Base-by-base conservation (phyloP, 2,113 vertebrate genomes). In the Callaeas wilsoni region DNA sequence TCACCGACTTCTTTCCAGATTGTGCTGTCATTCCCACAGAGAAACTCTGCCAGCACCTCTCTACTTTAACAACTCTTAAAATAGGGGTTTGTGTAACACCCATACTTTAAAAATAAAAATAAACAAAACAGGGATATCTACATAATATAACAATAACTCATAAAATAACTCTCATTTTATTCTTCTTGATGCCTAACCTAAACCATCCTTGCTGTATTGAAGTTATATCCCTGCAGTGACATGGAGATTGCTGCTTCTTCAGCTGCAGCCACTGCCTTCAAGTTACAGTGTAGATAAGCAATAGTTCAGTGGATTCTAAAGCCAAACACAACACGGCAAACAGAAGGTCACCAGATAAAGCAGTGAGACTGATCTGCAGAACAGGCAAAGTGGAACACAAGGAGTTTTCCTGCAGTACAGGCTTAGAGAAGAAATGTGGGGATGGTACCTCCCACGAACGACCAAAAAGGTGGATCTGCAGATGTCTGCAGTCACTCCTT, bases 251-350 rank as follows among this genome's bases (percentile, higher is more conserved):
- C 22, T 90, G 14, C 79, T 76, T 26, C 33, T 70, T 67, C 63
- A 9, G 9, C 49, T 73, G 67, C 79, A 75, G 70, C 49, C 42
- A 47, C 74, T 87, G 78, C 74, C 78, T 55, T 64, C 65, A 49
- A 93, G 75, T 89, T 59, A 87, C 6, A 30, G 78, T 1, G 16
- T 2, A 94, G 73, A 84, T 56, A 92, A 91, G 65, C 55, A 67
- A 63, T 13, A 55, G 55, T 90, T 80, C 74, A 92, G 73, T 80
- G 50, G 86, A 81, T 90, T 90, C 63, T 67, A 77, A 93, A 96
- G 71, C 75, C 74, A 92, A 94, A 74, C 21, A 47, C 42, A 68
- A 64, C 53, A 63, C 22, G 67, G 12, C 56, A 79, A 71, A 56
- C 84, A 76, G 65, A 78, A 93, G 75, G 85, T 53, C 50, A 60